A percentile compares a stretch with the other conserved stretches of the same genome.
Conservation (phyloP, 2,797 vertebrate species). For the Urocyon cinereoargenteus region DNA sequence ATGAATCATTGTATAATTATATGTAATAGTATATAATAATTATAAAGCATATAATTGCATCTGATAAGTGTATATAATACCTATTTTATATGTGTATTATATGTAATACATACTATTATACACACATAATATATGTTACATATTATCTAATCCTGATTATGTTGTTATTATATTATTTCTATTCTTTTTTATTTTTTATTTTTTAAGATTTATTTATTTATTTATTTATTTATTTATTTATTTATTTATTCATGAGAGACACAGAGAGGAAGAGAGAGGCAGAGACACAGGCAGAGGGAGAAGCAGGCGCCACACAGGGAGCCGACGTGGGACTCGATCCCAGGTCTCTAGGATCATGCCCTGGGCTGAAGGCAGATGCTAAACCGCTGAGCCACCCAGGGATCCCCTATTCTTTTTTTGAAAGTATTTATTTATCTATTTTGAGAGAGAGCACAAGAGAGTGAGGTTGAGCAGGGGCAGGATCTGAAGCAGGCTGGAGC, state of each 20-base stretch:
- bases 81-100: background rate
- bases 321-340: no score
- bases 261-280: no score
- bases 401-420: no score
- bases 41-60: background rate
- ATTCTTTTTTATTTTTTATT: background rate
- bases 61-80: background rate
- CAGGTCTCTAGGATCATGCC: no score
- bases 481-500: background rate
- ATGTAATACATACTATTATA: background rate
- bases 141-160: background rate
- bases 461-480: background rate
- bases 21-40: background rate
- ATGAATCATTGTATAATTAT: background rate
- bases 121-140: background rate
- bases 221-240: background rate
- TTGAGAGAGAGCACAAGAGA: background rate
- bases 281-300: no score
- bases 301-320: no score
- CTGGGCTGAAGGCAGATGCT: no score
- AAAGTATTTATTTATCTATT: background rate
- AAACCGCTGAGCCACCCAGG: no score
- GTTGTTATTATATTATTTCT: background rate
- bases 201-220: background rate
- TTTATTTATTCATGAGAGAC: background rate